phyloP scores from a whole-genome alignment of 1,140 invertebrate genomes.

The Potamilus streckersoni region DNA sequence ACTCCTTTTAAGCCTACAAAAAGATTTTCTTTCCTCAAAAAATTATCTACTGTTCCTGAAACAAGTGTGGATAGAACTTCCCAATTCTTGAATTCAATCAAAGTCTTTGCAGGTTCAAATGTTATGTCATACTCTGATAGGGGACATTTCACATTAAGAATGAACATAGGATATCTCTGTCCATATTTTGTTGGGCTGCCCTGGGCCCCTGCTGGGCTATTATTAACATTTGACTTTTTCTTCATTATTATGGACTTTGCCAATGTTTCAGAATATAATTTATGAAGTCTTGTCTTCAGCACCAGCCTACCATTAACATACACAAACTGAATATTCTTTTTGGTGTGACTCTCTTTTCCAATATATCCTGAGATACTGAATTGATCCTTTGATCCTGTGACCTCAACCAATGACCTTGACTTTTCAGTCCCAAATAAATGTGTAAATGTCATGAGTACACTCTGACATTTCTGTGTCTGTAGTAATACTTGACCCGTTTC shows the following conservation, averaged over 20 bases:
- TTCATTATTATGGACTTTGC: slow-evolving; percentile 45
- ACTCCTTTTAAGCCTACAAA: too few relatives aligned
- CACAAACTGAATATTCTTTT: slow-evolving; percentile 73
- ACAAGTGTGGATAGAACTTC: slow-evolving; percentile 70
- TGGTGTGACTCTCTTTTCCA: slow-evolving; percentile 65
- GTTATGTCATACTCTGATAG: slow-evolving; percentile 72
- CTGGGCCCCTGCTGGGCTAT: slow-evolving; percentile 8
- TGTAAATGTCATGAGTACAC: slow-evolving; percentile 70
- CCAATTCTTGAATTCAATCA: slow-evolving; percentile 76
- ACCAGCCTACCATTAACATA: slow-evolving; percentile 75
- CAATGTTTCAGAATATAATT: slow-evolving; percentile 69
- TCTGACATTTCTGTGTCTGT: slow-evolving; percentile 71
- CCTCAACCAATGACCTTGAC: slow-evolving; percentile 66
- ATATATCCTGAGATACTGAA: slow-evolving; percentile 73
- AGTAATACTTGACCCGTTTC: slow-evolving; percentile 71
- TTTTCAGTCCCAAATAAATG: slow-evolving; percentile 70
- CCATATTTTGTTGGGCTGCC: slow-evolving; percentile 57
- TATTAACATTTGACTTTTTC: slow-evolving; percentile 40
- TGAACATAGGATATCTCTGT: slow-evolving; percentile 71
- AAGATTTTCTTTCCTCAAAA: slow-evolving; percentile 52
- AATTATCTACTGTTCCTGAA: slow-evolving; percentile 68
- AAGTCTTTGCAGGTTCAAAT: slow-evolving; percentile 70
- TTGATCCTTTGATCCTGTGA: slow-evolving; percentile 69
- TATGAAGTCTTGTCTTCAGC: slow-evolving; percentile 70
- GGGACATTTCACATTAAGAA: slow-evolving; percentile 75